phyloP scores from a whole-genome alignment of 2,797 vertebrate genomes.

The Microctenopoma lineatum region DNA sequence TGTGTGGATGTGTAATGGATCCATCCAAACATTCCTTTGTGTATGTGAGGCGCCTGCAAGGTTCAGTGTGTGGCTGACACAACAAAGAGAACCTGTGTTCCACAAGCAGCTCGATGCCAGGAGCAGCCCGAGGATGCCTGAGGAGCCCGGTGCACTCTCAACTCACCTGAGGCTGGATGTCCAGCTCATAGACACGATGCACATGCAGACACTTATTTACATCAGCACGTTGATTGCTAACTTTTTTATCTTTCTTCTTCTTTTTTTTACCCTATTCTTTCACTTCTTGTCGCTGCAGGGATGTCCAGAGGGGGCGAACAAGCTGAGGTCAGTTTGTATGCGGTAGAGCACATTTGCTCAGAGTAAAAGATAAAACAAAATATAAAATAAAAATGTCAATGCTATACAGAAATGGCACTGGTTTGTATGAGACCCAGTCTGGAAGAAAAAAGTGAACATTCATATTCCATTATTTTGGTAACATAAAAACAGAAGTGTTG shows the following conservation, averaged over 20 bases:
- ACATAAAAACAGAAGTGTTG: no score
- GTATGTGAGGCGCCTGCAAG: slow-evolving; percentile 75
- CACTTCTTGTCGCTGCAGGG: background rate
- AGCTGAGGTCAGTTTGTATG: background rate
- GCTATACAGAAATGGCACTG: background rate
- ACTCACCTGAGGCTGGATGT: slow-evolving; percentile 52
- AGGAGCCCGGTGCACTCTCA: slow-evolving; percentile 43
- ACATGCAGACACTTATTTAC: background rate
- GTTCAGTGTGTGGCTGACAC: slow-evolving; percentile 74
- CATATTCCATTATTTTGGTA: no score
- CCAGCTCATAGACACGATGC: background rate
- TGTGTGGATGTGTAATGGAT: slow-evolving; percentile 73
- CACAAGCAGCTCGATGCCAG: slow-evolving; percentile 64
- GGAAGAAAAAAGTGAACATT: background rate
- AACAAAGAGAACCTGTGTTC: slow-evolving; percentile 83
- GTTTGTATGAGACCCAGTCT: background rate
- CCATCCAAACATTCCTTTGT: slow-evolving; percentile 80
- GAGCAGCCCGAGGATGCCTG: slow-evolving; percentile 54
- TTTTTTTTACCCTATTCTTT: background rate
- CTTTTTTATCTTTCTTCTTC: background rate
- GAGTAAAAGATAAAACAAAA: no score
- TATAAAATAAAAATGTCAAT: background rate
- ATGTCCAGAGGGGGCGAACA: background rate
- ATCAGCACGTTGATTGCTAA: background rate
- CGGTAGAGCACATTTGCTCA: no score